Evolutionary conservation across 2,888 invertebrate genomes (phyloP), one percentile per base, ranked within the genome.

Genomic region (Odontocerum albicorne): DNA sequence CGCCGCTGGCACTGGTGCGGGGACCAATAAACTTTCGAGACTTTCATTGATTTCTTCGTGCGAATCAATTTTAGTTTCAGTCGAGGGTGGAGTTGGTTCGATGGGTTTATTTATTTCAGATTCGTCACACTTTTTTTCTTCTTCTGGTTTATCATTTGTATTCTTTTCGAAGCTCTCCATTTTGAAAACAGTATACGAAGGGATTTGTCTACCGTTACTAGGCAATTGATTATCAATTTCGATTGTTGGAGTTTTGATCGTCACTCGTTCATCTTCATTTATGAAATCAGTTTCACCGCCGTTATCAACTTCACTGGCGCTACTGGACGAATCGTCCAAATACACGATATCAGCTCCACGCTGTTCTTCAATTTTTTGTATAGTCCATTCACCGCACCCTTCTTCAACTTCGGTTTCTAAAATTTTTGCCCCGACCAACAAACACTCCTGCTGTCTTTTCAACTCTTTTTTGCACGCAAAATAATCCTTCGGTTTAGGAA

Each of bases 291-390:
- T 72, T 21, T 67, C 68, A 49, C 81, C 81, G 38, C 75, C 72
- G 40, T 84, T 83, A 64, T 80, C 74, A 50, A 82, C 65, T 59
- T 84, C 83, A 63, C 84, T 83, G 10, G 81, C 79, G 63, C 83
- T 84, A 60, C 82, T 83, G 3, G 85, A 85, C 12, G 83, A 80
- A 62, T 86, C 86, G 52, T 86, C 84, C 38, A 88, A 72, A 68
- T 82, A 87, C 1, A 88, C 85, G 8, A 87, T 68, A 71, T 88
- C 88, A 17, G 85, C 85, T 3, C 81, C 82, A 42, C 77, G 74
- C 57, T 80, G 72, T 66, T 79, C 74, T 60, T 80, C 80, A 15
- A 73, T 66, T n/a, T 71, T 74, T 65, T 73, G 68, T 56, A 78
- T 72, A 8, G 75, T 75, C 73, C 82, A 79, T 39, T 79, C 75